These are phyloP conservation scores for Drosophila koepferae DNA, from an alignment of 2,888 invertebrate species.

Conservation along the genomic window DNA sequence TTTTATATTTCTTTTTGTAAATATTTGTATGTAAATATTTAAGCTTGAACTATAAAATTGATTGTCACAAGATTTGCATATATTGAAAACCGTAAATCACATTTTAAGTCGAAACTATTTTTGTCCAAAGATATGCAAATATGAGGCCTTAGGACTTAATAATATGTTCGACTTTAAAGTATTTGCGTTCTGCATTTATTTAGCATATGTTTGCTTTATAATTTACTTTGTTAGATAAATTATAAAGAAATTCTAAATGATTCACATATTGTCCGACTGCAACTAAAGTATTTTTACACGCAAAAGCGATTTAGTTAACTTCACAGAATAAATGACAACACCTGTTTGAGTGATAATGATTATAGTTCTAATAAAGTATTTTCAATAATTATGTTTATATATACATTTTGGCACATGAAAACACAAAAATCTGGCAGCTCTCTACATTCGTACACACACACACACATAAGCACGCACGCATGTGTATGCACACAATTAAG, in stretches of 20 bases:
- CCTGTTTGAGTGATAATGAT: constrained; percentile 51
- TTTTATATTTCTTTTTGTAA: not conserved
- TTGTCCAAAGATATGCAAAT: not conserved
- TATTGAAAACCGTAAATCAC: not conserved
- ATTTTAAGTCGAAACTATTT: not conserved
- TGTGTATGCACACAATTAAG: constrained; percentile 24
- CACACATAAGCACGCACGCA: not conserved
- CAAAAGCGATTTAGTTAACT: not conserved
- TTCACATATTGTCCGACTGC: not conserved
- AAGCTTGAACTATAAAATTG: not conserved
- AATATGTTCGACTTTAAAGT: not conserved
- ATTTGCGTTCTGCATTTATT: not conserved
- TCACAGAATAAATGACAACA: constrained; percentile 12
- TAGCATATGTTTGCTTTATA: constrained; percentile 32
- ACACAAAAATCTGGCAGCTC: constrained; percentile 26
- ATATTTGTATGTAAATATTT: not conserved
- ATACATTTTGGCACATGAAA: constrained; percentile 6
- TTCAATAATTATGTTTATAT: constrained; percentile 4
- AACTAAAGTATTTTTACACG: not conserved
- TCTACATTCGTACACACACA: constrained; percentile 13
- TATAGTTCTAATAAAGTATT: constrained; percentile 5
- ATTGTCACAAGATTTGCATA: not conserved
- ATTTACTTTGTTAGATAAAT: constrained; percentile 1
- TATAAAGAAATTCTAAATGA: not conserved
- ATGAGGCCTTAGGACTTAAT: not conserved